These are phyloP conservation scores for Corythaeola cristata DNA, from an alignment of 2,113 vertebrate species.

Conservation along the genomic window DNA sequence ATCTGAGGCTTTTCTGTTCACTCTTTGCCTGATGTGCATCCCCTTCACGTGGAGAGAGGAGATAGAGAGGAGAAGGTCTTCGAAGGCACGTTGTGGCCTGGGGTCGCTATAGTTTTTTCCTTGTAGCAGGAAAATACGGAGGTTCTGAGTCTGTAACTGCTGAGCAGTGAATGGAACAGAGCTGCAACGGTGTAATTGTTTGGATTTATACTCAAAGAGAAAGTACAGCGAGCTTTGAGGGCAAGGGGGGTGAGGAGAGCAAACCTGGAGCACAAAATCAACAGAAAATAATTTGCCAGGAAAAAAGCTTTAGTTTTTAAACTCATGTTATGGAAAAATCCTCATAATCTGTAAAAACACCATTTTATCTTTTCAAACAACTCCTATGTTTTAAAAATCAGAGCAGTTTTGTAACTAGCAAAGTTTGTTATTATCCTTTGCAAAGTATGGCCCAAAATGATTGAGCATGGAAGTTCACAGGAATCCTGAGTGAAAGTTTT, in stretches of 20 bases:
- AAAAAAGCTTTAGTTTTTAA: background rate
- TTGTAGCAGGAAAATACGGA: background rate
- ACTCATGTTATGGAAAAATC: background rate
- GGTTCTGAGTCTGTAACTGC: slow-evolving; percentile 2
- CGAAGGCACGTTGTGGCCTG: background rate
- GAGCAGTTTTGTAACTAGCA: background rate
- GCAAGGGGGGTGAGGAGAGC: background rate
- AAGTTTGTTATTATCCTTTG: background rate
- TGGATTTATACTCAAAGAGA: background rate
- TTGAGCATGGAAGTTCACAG: background rate
- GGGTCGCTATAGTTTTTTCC: background rate
- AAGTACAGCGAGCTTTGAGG: background rate
- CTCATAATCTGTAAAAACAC: background rate
- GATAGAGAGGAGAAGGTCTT: background rate
- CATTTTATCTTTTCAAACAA: background rate
- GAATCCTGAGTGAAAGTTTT: background rate
- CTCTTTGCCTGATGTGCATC: background rate
- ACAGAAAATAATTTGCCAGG: background rate
- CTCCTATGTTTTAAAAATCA: background rate
- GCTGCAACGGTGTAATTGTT: background rate
- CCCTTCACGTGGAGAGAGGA: background rate
- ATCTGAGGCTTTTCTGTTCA: background rate
- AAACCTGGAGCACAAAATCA: background rate
- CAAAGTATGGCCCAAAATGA: background rate
- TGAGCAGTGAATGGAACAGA: slow-evolving; percentile 22